Percentiles rank a stretch among this genome's conserved stretches.
Evolutionary conservation across 2,113 vertebrate species (phyloP).

Genomic region (Heterotis niloticus): DNA sequence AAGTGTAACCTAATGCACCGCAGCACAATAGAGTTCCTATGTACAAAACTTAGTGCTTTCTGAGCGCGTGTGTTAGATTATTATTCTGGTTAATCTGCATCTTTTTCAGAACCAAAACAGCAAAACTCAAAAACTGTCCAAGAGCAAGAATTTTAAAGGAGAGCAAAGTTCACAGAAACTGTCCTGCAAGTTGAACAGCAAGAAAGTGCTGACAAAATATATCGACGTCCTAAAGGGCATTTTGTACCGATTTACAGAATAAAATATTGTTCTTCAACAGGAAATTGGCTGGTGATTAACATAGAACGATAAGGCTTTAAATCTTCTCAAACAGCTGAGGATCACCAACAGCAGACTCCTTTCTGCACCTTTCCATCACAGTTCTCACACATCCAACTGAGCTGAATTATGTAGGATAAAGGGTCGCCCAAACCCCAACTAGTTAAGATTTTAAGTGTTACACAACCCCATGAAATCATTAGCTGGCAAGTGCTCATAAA

Average conservation of each 20-base stretch:
- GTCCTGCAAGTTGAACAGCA: not conserved
- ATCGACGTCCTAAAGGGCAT: not conserved
- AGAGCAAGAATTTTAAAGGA: not conserved
- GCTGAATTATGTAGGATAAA: not conserved
- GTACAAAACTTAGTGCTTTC: no score
- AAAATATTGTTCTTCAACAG: not conserved
- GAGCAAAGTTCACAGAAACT: no score
- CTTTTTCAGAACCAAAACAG: no score
- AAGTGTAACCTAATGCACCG: no score
- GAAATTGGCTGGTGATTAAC: not conserved
- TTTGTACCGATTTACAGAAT: not conserved
- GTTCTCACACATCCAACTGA: not conserved
- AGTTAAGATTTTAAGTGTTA: no score
- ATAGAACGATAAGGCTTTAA: not conserved
- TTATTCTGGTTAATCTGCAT: no score
- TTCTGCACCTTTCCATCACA: not conserved
- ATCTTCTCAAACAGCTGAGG: not conserved
- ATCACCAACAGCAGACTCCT: not conserved
- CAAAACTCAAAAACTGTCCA: not conserved
- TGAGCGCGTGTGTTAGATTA: no score
- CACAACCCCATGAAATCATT: not conserved
- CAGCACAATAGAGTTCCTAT: no score
- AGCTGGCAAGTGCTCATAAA: not conserved
- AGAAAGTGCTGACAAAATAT: not conserved
- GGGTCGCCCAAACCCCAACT: no score